Base-by-base conservation (phyloP, 2,888 invertebrate species). In the Macropis europaea region DNA sequence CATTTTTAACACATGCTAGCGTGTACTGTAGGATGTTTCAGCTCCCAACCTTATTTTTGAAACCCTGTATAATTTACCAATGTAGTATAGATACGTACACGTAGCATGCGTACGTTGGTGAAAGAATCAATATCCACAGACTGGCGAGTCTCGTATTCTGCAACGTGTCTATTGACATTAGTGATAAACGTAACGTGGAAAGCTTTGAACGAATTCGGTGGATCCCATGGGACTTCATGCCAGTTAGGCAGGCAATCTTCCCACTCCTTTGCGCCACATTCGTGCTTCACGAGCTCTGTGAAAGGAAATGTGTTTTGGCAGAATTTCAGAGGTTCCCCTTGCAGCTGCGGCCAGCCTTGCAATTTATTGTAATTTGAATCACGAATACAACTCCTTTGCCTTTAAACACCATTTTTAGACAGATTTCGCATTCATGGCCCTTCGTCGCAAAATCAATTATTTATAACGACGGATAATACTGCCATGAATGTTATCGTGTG, bases 231-330 rank as follows among this genome's bases (percentile, higher is more conserved):
- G 73, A 62, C 67, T 67, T 74, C 73, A 73, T 62, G 73, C 73
- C 73, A 74, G 72, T 74, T 74, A 74, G 64, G 67, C 67, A 62
- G 62, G 64, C 73, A 72, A 72, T 74, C 67, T 74, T 72, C 73
- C 57, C 61, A 57, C 47, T 72, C 67, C 72, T 67, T 57, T 48
- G 67, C 72, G 40, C 45, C 61, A 47, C 50, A 48, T 53, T 59
- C 73, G 72, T 67, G 67, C 62, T 71, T 57, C 66, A 61, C 56
- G 50, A 52, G 64, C 57, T 36, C 53, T 56, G 54, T 36, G 62
- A 62, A 73, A 67, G 72, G 70, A 72, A 74, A 74, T 74, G 73
- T 64, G 62, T 70, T 74, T 72, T 74, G 73, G 73, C 73, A 74
- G 67, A 67, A 74, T 62, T 74, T 74, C 73, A 74, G 61, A 67